Percentiles rank a stretch among this genome's conserved stretches.
Conservation (phyloP, 2,888 invertebrate species). For the Synergus umbraculus region DNA sequence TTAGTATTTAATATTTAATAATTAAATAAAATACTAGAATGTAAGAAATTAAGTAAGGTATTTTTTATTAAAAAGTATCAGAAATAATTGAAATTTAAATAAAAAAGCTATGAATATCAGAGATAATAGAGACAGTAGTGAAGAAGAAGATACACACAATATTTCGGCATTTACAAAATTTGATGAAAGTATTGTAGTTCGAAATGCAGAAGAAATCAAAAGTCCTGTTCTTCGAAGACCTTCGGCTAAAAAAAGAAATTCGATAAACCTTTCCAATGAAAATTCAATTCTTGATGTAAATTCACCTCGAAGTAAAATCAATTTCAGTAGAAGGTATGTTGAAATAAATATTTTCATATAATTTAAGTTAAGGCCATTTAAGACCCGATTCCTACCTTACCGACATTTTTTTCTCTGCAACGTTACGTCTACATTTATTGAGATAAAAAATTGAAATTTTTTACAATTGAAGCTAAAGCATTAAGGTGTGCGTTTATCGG, state of each 20-base stretch:
- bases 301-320: slow-evolving; percentile 56
- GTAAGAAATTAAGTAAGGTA: background rate
- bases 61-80: background rate
- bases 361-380: too few relatives aligned
- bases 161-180: slow-evolving; percentile 70
- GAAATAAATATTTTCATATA: background rate
- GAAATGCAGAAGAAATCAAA: slow-evolving; percentile 80
- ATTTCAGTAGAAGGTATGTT: slow-evolving; percentile 43
- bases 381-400: too few relatives aligned
- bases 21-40: background rate
- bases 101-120: slow-evolving; percentile 43
- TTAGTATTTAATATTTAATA: background rate
- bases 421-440: too few relatives aligned
- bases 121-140: slow-evolving; percentile 61
- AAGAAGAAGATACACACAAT: slow-evolving; percentile 63
- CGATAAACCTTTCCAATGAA: slow-evolving; percentile 44
- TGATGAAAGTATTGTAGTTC: slow-evolving; percentile 81
- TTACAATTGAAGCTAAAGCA: too few relatives aligned
- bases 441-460: too few relatives aligned
- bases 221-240: slow-evolving; percentile 75
- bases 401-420: too few relatives aligned
- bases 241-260: slow-evolving; percentile 49
- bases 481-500: too few relatives aligned
- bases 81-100: background rate
- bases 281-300: slow-evolving; percentile 53